Percentiles rank a stretch among this genome's conserved stretches.
Evolutionary conservation across 2,113 vertebrate species (phyloP).

Genomic region (Hippocampus zosterae): DNA sequence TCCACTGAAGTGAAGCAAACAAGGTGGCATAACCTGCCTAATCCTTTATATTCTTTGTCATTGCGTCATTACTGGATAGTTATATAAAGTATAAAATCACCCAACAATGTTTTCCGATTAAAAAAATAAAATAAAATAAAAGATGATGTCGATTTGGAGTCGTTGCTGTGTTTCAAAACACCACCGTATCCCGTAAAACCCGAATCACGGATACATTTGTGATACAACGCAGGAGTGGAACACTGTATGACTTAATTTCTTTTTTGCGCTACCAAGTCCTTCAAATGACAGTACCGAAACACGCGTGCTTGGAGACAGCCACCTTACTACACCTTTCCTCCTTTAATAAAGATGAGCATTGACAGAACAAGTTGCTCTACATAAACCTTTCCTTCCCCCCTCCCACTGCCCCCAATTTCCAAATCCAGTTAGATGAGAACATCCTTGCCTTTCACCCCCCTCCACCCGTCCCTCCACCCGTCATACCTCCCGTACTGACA

Average conservation of each 20-base stretch:
- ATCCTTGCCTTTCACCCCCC: slow-evolving; percentile 37
- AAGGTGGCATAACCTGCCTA: no score
- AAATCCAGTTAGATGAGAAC: slow-evolving; percentile 61
- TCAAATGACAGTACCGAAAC: slow-evolving; percentile 7
- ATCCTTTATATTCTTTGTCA: no score
- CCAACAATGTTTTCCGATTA: no score
- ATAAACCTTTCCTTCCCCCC: slow-evolving; percentile 36
- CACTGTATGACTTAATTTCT: not conserved
- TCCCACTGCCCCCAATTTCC: slow-evolving; percentile 1
- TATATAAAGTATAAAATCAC: no score
- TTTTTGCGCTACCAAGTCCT: slow-evolving; percentile 10
- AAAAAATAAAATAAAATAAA: no score
- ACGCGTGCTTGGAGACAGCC: slow-evolving; percentile 14
- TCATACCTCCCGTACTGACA: slow-evolving; percentile 21
- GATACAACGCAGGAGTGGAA: not conserved
- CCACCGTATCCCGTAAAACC: no score
- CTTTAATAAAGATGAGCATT: slow-evolving; percentile 43
- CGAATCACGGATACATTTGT: no score
- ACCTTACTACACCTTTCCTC: slow-evolving; percentile 24
- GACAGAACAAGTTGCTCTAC: slow-evolving; percentile 33
- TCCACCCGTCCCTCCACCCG: not conserved
- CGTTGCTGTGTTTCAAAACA: no score
- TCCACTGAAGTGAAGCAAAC: no score
- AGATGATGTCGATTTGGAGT: no score
- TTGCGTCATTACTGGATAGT: no score